phyloP scores from a whole-genome alignment of 1,140 invertebrate species.

The Spodoptera frugiperda region DNA sequence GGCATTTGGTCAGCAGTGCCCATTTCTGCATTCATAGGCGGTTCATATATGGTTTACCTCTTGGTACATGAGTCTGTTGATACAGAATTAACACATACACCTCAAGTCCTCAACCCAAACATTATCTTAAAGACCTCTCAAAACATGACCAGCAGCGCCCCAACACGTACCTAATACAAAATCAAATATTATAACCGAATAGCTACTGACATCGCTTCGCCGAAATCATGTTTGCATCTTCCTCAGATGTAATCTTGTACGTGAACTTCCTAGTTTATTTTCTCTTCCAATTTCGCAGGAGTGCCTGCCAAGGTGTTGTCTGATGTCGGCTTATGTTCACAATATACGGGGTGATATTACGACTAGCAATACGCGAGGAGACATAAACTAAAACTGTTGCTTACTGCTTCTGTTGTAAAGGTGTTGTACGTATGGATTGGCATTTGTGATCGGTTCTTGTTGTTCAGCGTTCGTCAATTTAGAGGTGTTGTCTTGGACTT shows the following conservation, averaged over 20 bases:
- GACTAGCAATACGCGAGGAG: constrained; percentile 36
- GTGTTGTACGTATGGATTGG: background rate
- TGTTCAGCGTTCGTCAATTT: background rate
- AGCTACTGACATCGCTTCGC: constrained; percentile 42
- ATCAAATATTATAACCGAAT: constrained; percentile 17
- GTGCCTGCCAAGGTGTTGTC: constrained; percentile 82
- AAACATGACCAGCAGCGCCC: no score
- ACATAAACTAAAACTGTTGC: constrained; percentile 35
- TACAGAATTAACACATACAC: no score
- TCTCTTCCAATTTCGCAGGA: constrained; percentile 81
- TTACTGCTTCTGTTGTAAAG: background rate
- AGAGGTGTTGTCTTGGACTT: background rate
- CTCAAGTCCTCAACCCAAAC: no score
- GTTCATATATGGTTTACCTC: no score
- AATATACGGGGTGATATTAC: constrained; percentile 54
- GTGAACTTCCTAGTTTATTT: constrained; percentile 82
- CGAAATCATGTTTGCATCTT: constrained; percentile 68
- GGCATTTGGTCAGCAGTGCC: no score
- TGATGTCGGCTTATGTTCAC: constrained; percentile 69
- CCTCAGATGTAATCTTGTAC: constrained; percentile 75
- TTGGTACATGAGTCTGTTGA: no score
- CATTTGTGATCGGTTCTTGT: background rate
- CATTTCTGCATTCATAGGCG: no score
- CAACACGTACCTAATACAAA: no score
- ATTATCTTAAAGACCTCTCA: no score